These are phyloP conservation scores for Thermophis baileyi DNA, from an alignment of 2,113 vertebrate species.

Conservation along the genomic window DNA sequence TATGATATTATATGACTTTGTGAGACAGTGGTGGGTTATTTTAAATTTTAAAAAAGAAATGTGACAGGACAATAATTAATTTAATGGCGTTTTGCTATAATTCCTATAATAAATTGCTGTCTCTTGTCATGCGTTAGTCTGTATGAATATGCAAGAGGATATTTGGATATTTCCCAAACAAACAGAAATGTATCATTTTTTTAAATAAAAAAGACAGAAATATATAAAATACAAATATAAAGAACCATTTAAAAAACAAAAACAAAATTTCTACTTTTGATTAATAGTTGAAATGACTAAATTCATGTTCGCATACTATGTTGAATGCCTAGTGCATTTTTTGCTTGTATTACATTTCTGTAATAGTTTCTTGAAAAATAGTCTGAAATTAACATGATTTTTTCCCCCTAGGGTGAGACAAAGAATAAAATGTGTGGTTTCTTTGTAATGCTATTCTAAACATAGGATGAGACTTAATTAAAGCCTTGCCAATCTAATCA, in stretches of 20 bases:
- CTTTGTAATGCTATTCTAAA: not conserved
- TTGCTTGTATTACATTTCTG: not conserved
- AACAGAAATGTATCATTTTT: not conserved
- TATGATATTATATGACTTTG: not conserved
- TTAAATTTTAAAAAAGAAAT: not conserved
- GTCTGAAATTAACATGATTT: not conserved
- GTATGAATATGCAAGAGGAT: not conserved
- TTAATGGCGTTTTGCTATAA: not conserved
- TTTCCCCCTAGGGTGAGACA: not conserved
- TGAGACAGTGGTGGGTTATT: not conserved
- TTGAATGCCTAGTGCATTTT: not conserved
- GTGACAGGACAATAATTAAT: not conserved
- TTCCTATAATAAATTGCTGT: not conserved
- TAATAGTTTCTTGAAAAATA: not conserved
- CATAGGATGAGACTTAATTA: not conserved
- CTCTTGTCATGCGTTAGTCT: not conserved
- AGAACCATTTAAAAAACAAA: not conserved
- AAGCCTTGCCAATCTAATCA: not conserved
- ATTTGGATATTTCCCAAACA: not conserved
- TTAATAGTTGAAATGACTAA: not conserved
- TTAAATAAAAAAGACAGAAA: not conserved
- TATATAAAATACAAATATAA: not conserved
- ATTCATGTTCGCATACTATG: not conserved
- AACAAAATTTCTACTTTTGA: not conserved
- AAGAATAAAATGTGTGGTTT: not conserved